phyloP scores from a whole-genome alignment of 2,888 invertebrate genomes.

The Glyphotaelius pellucidus region DNA sequence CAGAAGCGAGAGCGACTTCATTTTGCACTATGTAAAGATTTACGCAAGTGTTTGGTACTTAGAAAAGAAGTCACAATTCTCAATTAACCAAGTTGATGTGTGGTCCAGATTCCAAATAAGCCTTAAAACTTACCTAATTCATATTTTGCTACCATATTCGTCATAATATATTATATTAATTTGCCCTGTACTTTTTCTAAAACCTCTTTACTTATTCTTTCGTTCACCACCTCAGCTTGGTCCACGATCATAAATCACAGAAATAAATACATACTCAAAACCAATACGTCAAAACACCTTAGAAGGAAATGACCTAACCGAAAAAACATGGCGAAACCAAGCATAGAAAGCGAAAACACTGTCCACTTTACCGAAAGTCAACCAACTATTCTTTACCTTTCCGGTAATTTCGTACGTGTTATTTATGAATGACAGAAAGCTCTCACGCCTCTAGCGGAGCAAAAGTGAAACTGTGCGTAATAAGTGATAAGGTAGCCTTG shows the following conservation, averaged over 20 bases:
- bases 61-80: background rate
- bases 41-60: background rate
- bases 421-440: constrained; percentile 46
- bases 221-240: background rate
- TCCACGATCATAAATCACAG: background rate
- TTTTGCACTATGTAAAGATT: too few species aligned
- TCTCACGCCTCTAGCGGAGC: constrained; percentile 45
- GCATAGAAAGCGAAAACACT: background rate
- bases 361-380: background rate
- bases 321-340: background rate
- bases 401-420: constrained; percentile 49
- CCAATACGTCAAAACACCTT: background rate
- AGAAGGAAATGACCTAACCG: background rate
- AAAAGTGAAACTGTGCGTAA: constrained; percentile 50
- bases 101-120: background rate
- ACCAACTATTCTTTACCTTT: constrained; percentile 5
- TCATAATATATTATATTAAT: background rate
- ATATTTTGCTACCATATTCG: background rate
- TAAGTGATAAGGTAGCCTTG: constrained; percentile 12
- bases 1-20: too few species aligned
- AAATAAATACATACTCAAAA: background rate
- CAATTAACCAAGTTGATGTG: background rate
- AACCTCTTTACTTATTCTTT: background rate
- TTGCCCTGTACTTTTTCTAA: background rate
- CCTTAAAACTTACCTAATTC: background rate